phyloP scores from a whole-genome alignment of 1,140 invertebrate genomes.

The Lucilia cuprina region DNA sequence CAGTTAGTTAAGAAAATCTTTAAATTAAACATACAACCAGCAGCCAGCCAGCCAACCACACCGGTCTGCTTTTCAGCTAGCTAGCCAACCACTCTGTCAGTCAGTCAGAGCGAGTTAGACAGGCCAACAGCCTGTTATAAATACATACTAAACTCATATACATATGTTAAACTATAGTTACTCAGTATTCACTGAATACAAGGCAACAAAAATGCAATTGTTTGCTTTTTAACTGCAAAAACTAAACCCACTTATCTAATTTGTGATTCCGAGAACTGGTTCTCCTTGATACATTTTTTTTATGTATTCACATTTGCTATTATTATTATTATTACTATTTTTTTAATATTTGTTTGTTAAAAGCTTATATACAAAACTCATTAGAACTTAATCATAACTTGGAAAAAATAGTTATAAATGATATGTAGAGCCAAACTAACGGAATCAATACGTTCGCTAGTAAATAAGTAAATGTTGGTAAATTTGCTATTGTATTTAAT shows the following conservation, averaged over 20 bases:
- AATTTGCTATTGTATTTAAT: background rate
- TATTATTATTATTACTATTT: background rate
- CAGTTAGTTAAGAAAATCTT: background rate
- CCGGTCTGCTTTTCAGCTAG: too few relatives aligned
- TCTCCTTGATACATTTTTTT: conserved; percentile 36
- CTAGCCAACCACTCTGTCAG: background rate
- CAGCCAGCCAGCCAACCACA: background rate
- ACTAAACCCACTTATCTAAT: conserved; percentile 36
- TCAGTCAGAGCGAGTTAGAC: background rate
- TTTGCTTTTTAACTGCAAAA: background rate
- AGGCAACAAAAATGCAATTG: background rate
- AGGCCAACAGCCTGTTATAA: background rate
- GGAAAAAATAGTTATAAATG: background rate
- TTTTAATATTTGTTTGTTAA: background rate
- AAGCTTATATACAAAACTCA: conserved; percentile 27
- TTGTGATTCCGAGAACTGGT: conserved; percentile 35
- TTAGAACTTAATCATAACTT: conserved; percentile 36
- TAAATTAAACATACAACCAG: background rate
- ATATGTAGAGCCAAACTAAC: background rate
- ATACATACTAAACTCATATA: background rate
- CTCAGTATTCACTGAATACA: background rate
- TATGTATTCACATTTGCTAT: background rate
- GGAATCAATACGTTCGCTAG: background rate
- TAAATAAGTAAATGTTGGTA: background rate
- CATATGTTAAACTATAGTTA: background rate